These are phyloP conservation scores for Macrophya alboannulata DNA, from an alignment of 2,888 invertebrate species.

Conservation along the genomic window DNA sequence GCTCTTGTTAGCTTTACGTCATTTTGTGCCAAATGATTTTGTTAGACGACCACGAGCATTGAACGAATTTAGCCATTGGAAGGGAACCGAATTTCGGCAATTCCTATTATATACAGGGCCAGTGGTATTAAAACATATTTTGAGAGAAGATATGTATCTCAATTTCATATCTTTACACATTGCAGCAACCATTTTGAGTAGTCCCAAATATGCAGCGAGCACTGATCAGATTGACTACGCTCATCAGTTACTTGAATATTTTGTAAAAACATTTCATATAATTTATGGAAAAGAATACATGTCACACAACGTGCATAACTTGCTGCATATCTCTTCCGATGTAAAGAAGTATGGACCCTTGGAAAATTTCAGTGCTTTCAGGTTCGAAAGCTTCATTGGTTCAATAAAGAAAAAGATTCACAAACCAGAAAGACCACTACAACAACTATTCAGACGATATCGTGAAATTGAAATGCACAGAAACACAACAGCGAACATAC, in stretches of 20 bases:
- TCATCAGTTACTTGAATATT: constrained; percentile 61
- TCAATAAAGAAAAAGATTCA: not conserved
- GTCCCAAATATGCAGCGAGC: not conserved
- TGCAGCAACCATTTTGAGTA: constrained; percentile 57
- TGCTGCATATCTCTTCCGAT: constrained; percentile 56
- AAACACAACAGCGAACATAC: not conserved
- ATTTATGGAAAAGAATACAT: constrained; percentile 58
- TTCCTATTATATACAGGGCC: constrained; percentile 67
- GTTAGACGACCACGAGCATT: constrained; percentile 63
- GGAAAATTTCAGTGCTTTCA: constrained; percentile 56
- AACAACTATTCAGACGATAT: constrained; percentile 24
- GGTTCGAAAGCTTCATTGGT: constrained; percentile 32
- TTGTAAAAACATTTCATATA: constrained; percentile 61
- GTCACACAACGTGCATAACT: constrained; percentile 55
- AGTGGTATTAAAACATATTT: constrained; percentile 61
- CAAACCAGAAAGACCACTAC: constrained; percentile 15
- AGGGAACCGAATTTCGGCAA: constrained; percentile 66
- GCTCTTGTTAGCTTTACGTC: constrained; percentile 47
- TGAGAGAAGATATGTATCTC: constrained; percentile 60
- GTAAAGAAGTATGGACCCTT: constrained; percentile 57
- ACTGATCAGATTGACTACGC: constrained; percentile 61
- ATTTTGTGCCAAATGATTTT: constrained; percentile 64
- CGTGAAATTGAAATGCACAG: constrained; percentile 5
- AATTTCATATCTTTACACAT: constrained; percentile 65
- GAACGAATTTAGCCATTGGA: constrained; percentile 62